These are phyloP conservation scores for Acestrorhynchus altus DNA, from an alignment of 2,797 vertebrate genomes.

Conservation along the genomic window DNA sequence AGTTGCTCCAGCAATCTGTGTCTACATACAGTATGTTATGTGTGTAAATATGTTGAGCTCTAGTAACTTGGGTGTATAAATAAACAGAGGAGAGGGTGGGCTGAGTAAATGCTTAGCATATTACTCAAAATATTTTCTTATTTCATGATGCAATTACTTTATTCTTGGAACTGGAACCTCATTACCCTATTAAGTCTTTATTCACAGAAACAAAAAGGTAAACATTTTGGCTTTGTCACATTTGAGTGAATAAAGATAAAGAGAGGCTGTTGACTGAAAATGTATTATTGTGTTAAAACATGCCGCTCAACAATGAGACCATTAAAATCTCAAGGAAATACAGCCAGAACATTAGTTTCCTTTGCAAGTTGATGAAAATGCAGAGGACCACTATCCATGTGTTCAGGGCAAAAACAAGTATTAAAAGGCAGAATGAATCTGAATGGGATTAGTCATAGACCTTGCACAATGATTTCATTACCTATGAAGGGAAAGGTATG, in stretches of 20 bases:
- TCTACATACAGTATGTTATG: conserved; percentile 26
- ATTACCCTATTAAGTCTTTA: neutral
- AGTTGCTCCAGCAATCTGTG: conserved; percentile 37
- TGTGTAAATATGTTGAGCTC: conserved; percentile 44
- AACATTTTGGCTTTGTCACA: conserved; percentile 6
- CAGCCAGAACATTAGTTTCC: conserved; percentile 10
- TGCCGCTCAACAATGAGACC: conserved; percentile 18
- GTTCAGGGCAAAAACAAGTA: conserved; percentile 20
- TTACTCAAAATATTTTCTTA: neutral
- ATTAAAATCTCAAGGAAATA: conserved; percentile 5
- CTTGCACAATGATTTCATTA: neutral
- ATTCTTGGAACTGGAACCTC: neutral
- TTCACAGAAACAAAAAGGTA: neutral
- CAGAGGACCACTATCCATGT: conserved; percentile 5
- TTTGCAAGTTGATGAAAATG: conserved; percentile 2
- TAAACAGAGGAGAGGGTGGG: conserved; percentile 9
- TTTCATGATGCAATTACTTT: conserved; percentile 8
- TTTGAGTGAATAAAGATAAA: conserved; percentile 27
- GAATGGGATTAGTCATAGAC: conserved; percentile 12
- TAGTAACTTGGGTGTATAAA: conserved; percentile 38
- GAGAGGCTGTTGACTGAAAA: neutral
- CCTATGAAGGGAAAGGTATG: neutral
- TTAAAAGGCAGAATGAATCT: neutral
- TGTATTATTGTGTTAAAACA: conserved; percentile 18
- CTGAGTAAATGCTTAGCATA: neutral